Evolutionary conservation across 2,797 vertebrate genomes (phyloP).

Genomic region (Arnoldichthys spilopterus): DNA sequence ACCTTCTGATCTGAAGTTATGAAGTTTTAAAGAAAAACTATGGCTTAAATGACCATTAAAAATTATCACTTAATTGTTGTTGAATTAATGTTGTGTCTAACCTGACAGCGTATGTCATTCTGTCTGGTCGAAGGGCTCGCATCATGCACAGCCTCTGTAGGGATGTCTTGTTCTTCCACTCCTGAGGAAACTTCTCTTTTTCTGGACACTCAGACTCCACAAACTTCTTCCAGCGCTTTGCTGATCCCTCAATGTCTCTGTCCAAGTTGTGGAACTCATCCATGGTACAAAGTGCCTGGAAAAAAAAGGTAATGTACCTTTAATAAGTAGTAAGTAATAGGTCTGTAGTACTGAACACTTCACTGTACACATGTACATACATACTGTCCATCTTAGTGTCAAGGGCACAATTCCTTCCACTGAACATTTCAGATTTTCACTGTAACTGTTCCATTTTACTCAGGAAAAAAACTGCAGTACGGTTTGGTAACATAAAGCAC

Average conservation of each 20-base stretch:
- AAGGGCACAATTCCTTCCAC: too few species aligned
- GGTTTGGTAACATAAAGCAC: too few species aligned
- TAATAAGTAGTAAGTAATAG: background rate
- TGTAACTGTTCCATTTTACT: too few species aligned
- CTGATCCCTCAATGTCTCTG: conserved; percentile 91
- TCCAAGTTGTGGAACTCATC: conserved; percentile 92
- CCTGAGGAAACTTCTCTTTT: conserved; percentile 93
- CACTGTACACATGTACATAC: too few species aligned
- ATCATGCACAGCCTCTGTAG: conserved; percentile 93
- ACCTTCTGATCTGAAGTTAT: too few species aligned
- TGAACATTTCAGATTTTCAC: too few species aligned
- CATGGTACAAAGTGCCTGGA: conserved; percentile 87
- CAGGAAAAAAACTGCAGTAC: too few species aligned
- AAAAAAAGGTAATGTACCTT: background rate
- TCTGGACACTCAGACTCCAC: conserved; percentile 93
- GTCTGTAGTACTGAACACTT: background rate
- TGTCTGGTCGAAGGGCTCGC: conserved; percentile 89
- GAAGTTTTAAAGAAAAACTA: too few species aligned
- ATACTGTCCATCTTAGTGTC: too few species aligned
- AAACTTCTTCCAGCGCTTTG: conserved; percentile 95
- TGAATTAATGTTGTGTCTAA: conserved; percentile 51
- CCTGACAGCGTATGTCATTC: conserved; percentile 91
- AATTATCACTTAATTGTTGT: background rate
- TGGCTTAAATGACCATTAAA: background rate
- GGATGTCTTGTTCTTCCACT: conserved; percentile 91